Conservation (phyloP, 2,888 invertebrate species). For the Drosophila cyrtoloma region DNA sequence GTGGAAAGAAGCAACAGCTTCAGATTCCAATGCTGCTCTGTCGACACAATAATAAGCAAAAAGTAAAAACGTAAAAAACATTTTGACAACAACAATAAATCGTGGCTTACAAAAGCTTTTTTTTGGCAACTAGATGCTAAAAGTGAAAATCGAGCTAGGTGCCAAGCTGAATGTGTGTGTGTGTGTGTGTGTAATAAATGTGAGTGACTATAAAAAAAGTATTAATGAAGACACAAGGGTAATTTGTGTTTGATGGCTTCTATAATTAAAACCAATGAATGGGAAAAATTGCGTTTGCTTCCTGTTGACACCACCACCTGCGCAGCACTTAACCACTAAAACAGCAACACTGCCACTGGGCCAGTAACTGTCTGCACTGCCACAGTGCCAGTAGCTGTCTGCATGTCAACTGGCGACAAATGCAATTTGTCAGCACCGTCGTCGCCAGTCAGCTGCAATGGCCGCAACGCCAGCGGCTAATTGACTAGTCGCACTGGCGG, state of each 20-base stretch:
- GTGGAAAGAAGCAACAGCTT: constrained; percentile 47
- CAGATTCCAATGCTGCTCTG: constrained; percentile 41
- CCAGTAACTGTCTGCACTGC: constrained; percentile 22
- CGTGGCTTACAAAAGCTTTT: constrained; percentile 30
- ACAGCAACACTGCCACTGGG: neutral
- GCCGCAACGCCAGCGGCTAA: constrained; percentile 60
- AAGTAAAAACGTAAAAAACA: constrained; percentile 22
- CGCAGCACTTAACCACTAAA: neutral
- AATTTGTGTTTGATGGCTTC: constrained; percentile 77
- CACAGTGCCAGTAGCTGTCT: constrained; percentile 21
- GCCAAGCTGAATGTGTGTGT: neutral
- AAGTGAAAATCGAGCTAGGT: neutral
- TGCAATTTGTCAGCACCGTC: constrained; percentile 75
- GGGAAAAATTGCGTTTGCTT: constrained; percentile 72
- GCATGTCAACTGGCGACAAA: constrained; percentile 64
- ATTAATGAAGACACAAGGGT: constrained; percentile 75
- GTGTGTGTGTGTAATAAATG: constrained; percentile 33
- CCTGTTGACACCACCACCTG: constrained; percentile 22
- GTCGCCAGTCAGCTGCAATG: constrained; percentile 55
- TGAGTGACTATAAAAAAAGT: constrained; percentile 62
- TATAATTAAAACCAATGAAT: constrained; percentile 80
- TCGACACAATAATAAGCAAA: constrained; percentile 2
- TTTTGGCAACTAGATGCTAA: neutral
- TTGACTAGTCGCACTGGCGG: constrained; percentile 60
- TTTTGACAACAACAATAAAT: constrained; percentile 55